These are phyloP conservation scores for Drosophila obscura DNA, from an alignment of 1,140 invertebrate genomes.

Conservation along the genomic window DNA sequence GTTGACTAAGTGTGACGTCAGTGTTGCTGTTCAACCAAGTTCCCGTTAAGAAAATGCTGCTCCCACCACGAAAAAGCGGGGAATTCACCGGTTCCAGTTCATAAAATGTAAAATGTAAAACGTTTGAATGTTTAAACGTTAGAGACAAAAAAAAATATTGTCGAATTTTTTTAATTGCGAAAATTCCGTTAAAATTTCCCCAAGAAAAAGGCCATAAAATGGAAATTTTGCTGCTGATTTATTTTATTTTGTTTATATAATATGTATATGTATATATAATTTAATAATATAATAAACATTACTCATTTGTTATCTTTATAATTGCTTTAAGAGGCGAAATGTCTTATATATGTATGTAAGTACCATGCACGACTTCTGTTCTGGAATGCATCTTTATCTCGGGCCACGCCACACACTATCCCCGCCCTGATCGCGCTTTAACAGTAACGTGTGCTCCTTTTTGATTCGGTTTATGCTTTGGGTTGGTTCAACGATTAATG, in stretches of 20 bases:
- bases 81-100: no score
- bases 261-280: constrained; percentile 76
- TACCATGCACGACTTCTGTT: constrained; percentile 38
- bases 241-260: constrained; percentile 74
- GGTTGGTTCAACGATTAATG: constrained; percentile 33
- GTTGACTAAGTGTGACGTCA: no score
- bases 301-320: constrained; percentile 80
- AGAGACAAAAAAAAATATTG: neutral
- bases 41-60: no score
- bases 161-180: neutral
- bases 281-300: constrained; percentile 64
- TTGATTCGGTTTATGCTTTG: constrained; percentile 46
- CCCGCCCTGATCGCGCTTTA: no score
- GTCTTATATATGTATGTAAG: constrained; percentile 67
- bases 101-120: no score
- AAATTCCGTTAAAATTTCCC: no score
- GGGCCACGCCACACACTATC: no score
- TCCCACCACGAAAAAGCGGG: no score
- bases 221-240: constrained; percentile 54
- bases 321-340: constrained; percentile 83
- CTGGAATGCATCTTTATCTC: no score
- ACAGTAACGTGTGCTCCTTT: constrained; percentile 16
- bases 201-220: constrained; percentile 23
- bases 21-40: no score
- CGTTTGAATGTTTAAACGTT: no score